Conservation (phyloP, 2,888 invertebrate species). For the Calameuta idolon region DNA sequence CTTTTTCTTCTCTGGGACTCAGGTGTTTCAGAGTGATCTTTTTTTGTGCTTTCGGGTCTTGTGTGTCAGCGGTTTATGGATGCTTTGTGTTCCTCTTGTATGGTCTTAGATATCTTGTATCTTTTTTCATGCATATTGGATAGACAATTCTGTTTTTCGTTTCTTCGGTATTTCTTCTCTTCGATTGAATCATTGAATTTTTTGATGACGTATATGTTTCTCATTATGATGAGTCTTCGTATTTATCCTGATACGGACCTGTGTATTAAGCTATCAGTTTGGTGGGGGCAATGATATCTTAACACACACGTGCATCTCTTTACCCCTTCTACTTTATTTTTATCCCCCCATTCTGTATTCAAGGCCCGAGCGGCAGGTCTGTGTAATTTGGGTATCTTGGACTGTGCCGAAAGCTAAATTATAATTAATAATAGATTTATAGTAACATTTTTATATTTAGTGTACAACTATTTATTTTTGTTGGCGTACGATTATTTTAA, state of each 20-base stretch:
- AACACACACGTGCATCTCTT: not conserved
- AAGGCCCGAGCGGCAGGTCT: not conserved
- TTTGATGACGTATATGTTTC: not conserved
- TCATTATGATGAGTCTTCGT: not conserved
- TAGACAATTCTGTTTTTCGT: not conserved
- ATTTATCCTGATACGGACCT: not conserved
- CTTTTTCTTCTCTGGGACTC: not conserved
- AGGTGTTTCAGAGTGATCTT: not conserved
- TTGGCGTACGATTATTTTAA: not conserved
- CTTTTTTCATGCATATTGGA: not conserved
- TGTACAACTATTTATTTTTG: not conserved
- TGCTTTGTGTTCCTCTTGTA: not conserved
- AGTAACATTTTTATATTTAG: not conserved
- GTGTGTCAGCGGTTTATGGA: not conserved
- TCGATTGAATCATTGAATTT: not conserved
- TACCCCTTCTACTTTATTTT: not conserved
- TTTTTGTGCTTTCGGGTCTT: not conserved
- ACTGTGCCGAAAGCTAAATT: not conserved
- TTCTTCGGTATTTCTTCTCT: not conserved
- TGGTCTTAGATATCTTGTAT: not conserved
- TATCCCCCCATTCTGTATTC: not conserved
- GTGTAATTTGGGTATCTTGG: not conserved
- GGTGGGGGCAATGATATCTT: not conserved
- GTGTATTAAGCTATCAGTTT: not conserved
- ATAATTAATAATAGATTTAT: not conserved